phyloP scores from a whole-genome alignment of 1,140 invertebrate genomes.

The Bombus ignitus region DNA sequence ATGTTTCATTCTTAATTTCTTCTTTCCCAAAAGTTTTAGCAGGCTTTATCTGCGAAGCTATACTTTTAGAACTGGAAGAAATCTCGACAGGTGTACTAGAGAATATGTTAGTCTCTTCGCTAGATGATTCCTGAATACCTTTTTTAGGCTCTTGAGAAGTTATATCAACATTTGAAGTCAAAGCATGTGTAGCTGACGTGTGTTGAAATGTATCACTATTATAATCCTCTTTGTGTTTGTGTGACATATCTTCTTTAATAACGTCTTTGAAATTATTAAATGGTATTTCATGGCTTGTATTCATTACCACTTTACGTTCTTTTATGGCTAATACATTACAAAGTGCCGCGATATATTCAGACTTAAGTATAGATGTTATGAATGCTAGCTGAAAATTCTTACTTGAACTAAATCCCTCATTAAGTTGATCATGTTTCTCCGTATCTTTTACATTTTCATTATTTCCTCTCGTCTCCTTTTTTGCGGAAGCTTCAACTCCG shows the following conservation, averaged over 20 bases:
- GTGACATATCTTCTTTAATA: constrained; percentile 19
- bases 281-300: constrained; percentile 81
- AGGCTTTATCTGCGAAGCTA: constrained; percentile 74
- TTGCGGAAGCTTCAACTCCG: constrained; percentile 81
- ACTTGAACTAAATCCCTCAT: constrained; percentile 56
- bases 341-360: constrained; percentile 88
- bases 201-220: constrained; percentile 12
- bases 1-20: constrained; percentile 65
- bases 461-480: constrained; percentile 68
- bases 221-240: constrained; percentile 1
- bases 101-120: constrained; percentile 17
- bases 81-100: constrained; percentile 32
- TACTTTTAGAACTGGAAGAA: constrained; percentile 49
- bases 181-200: constrained; percentile 8
- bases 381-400: constrained; percentile 76
- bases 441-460: constrained; percentile 66
- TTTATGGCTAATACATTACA: constrained; percentile 88
- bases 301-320: constrained; percentile 87
- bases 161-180: constrained; percentile 14
- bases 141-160: constrained; percentile 18
- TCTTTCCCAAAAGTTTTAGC: constrained; percentile 75
- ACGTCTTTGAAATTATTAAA: constrained; percentile 49
- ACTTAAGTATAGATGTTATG: constrained; percentile 85
- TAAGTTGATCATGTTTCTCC: not conserved
- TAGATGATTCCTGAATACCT: constrained; percentile 19